Evolutionary conservation across 2,888 invertebrate genomes (phyloP).

Genomic region (Chydorus sphaericus): DNA sequence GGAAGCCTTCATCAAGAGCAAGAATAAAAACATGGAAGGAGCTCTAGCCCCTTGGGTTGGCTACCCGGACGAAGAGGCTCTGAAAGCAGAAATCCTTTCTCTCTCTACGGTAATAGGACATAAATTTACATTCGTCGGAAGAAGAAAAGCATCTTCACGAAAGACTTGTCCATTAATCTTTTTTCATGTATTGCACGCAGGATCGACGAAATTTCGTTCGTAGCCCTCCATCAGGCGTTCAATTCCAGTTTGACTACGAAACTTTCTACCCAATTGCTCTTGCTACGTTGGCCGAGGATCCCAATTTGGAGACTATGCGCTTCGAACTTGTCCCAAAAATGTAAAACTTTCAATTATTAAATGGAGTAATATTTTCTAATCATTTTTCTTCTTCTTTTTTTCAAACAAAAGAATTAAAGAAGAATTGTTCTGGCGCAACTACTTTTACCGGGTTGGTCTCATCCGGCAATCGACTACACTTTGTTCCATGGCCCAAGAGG

Average conservation of each 20-base stretch:
- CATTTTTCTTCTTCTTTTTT: not conserved
- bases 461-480: conserved; percentile 91
- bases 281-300: conserved; percentile 87
- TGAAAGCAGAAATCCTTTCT: conserved; percentile 89
- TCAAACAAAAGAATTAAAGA: conserved; percentile 55
- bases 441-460: conserved; percentile 96
- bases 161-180: conserved; percentile 7
- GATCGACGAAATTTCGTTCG: conserved; percentile 95
- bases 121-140: no score
- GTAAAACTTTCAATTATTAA: conserved; percentile 40
- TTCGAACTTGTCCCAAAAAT: conserved; percentile 98
- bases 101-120: conserved; percentile 57
- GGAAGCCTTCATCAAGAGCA: conserved; percentile 83
- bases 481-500: conserved; percentile 41
- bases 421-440: conserved; percentile 99
- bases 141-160: conserved; percentile 5
- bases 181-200: conserved; percentile 36
- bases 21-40: conserved; percentile 45
- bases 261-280: conserved; percentile 82
- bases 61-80: conserved; percentile 79
- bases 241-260: conserved; percentile 90
- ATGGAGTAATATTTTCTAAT: not conserved
- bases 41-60: conserved; percentile 88
- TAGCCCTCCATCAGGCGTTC: conserved; percentile 87
- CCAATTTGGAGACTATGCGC: conserved; percentile 93